phyloP scores from a whole-genome alignment of 1,140 invertebrate genomes.

The Sinonovacula constricta region DNA sequence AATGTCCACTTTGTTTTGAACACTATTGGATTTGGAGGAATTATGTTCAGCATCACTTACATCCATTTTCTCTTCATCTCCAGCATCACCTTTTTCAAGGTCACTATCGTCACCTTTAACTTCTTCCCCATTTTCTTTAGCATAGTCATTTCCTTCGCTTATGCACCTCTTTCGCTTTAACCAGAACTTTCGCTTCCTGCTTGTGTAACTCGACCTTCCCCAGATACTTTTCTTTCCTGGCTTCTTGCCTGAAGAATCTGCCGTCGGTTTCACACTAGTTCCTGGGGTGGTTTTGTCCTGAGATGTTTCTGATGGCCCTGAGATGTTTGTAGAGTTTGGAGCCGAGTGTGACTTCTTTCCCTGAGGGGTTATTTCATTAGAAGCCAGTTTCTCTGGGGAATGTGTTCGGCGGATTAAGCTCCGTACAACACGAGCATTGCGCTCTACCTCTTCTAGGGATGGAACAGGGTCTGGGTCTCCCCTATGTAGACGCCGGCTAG shows the following conservation, averaged over 20 bases:
- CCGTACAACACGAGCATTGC: constrained; percentile 10
- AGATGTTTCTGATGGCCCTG: constrained; percentile 14
- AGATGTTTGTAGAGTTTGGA: constrained; percentile 11
- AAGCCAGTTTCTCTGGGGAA: constrained; percentile 33
- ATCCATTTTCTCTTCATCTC: constrained; percentile 14
- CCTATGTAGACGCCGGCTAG: constrained; percentile 68
- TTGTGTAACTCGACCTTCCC: constrained; percentile 41
- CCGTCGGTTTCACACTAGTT: too few species aligned
- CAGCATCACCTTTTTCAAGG: constrained; percentile 39
- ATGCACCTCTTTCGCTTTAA: constrained; percentile 16
- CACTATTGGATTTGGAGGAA: too few species aligned
- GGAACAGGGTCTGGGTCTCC: constrained; percentile 55
- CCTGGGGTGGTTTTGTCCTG: constrained; percentile 20
- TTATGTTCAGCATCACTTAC: too few species aligned
- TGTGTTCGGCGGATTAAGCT: constrained; percentile 5
- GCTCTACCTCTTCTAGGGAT: constrained; percentile 59
- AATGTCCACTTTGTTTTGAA: too few species aligned
- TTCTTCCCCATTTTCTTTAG: constrained; percentile 41
- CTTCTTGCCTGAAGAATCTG: constrained; percentile 32
- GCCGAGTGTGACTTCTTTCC: constrained; percentile 31
- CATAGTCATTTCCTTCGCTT: constrained; percentile 18
- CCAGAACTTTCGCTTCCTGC: constrained; percentile 22
- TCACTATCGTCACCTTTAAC: constrained; percentile 50
- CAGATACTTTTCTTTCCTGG: constrained; percentile 54
- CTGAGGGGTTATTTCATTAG: constrained; percentile 45